Evolutionary conservation across 2,888 invertebrate species (phyloP), one percentile per base, ranked within the genome.

Genomic region (Cylloceria caligata): DNA sequence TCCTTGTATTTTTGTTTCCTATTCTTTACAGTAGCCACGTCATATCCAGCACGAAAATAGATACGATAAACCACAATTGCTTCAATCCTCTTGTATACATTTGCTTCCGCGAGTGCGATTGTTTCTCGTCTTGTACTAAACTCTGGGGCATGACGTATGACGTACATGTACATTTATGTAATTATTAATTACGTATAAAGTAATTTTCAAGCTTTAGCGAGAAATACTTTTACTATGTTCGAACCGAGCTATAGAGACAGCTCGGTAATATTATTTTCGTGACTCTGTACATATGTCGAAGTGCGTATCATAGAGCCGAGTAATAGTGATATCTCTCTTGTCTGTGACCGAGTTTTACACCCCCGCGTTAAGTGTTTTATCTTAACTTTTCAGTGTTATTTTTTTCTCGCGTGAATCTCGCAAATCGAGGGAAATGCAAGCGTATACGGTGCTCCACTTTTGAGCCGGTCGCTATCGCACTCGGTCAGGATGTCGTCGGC

Each of bases 401-500:
- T 30, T 62, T 62, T 72, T 11, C 11, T 11, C 27, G 30, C 7
- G 76, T 5, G 24, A 60, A 60, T 68, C 27, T 55, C 57, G 55
- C 13, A 34, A 57, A 55, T 45, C 52, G 19, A 67, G 36, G 34
- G 45, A 34, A 36, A 57, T 19, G 16, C 30, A 42, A 27, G 42
- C 65, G 57, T 60, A 62, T 42, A 52, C 36, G 16, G 80, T 84
- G 85, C 57, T 84, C 84, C 75, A 85, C 84, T 83, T 87, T 69
- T 34, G 55, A 72, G 65, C 57, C 45, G 64, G 2, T 45, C 60
- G 80, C 80, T 87, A 87, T 86, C 86, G 84, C 78, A 84, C 77
- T 87, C 86, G 86, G 86, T 87, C 86, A 85, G 86, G 87, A 87
- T 87, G 87, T 86, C 83, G 79, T 57, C 71, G 79, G 83, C 83